Percentiles rank a stretch among this genome's conserved stretches.
Evolutionary conservation across 2,113 vertebrate genomes (phyloP).

Genomic region (Leptodactylus fuscus): DNA sequence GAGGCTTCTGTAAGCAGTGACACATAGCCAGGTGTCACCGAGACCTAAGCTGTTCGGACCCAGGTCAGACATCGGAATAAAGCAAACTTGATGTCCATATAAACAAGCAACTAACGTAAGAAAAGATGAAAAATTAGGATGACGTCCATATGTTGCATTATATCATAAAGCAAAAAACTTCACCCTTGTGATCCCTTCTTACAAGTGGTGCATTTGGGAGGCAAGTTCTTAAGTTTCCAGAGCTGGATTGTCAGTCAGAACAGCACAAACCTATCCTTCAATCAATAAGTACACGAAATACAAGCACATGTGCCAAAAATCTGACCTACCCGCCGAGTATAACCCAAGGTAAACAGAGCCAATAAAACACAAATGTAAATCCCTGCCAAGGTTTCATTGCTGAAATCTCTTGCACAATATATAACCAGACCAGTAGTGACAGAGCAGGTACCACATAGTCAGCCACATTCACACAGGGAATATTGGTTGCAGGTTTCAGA

Average conservation of each 20-base stretch:
- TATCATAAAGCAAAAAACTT: background rate
- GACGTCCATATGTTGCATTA: background rate
- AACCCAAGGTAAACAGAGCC: conserved; percentile 11
- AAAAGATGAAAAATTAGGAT: too few relatives aligned
- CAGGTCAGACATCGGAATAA: too few relatives aligned
- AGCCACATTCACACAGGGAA: background rate
- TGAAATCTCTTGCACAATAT: background rate
- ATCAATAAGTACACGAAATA: background rate
- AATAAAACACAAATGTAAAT: background rate
- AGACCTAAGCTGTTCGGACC: too few relatives aligned
- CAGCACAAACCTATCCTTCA: background rate
- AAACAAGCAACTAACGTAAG: too few relatives aligned
- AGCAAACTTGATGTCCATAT: too few relatives aligned
- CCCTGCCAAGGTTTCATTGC: background rate
- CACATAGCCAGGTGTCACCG: conserved; percentile 21
- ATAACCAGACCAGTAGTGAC: background rate
- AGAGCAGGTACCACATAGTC: background rate
- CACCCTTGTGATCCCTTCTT: background rate
- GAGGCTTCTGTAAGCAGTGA: conserved; percentile 41
- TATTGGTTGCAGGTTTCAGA: background rate
- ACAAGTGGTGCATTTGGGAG: background rate
- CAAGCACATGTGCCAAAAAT: background rate
- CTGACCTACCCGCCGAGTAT: background rate
- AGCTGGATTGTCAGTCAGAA: background rate
- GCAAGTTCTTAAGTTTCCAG: background rate